Conservation (phyloP, 2,113 vertebrate species). For the Urocitellus parryii region DNA sequence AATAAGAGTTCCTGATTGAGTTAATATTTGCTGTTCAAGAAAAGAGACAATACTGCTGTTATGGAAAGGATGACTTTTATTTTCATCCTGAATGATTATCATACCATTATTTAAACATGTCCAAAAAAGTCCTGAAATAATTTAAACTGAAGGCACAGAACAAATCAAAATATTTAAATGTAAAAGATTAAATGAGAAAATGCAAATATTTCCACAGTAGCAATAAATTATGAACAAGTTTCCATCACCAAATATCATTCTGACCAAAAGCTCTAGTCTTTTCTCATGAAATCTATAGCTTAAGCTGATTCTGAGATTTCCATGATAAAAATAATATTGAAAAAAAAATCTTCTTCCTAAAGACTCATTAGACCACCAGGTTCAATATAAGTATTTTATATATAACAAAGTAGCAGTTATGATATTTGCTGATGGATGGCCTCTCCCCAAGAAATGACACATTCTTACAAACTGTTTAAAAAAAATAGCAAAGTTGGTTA, state of each 20-base stretch:
- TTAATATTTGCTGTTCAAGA: background rate
- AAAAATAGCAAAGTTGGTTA: slow-evolving; percentile 75
- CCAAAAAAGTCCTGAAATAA: slow-evolving; percentile 83
- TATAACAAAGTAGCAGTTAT: slow-evolving; percentile 60
- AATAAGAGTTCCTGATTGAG: background rate
- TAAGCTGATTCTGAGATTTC: slow-evolving; percentile 76
- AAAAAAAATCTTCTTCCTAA: slow-evolving; percentile 70
- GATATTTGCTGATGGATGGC: slow-evolving; percentile 66
- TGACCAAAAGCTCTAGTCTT: slow-evolving; percentile 74
- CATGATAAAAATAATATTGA: slow-evolving; percentile 73
- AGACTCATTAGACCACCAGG: slow-evolving; percentile 61
- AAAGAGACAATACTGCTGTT: slow-evolving; percentile 68
- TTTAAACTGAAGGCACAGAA: slow-evolving; percentile 88
- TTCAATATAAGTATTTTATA: slow-evolving; percentile 62
- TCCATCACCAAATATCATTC: slow-evolving; percentile 70
- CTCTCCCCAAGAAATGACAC: slow-evolving; percentile 64
- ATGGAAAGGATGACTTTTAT: slow-evolving; percentile 84
- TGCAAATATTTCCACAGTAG: slow-evolving; percentile 47
- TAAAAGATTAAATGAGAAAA: slow-evolving; percentile 66
- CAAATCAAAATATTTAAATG: slow-evolving; percentile 83
- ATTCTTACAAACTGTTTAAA: slow-evolving; percentile 78
- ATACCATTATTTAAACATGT: slow-evolving; percentile 80
- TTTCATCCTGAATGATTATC: slow-evolving; percentile 85
- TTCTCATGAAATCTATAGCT: slow-evolving; percentile 69
- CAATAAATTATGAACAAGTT: slow-evolving; percentile 73